phyloP scores from a whole-genome alignment of 2,888 invertebrate species.

The Gastrophysa polygoni region DNA sequence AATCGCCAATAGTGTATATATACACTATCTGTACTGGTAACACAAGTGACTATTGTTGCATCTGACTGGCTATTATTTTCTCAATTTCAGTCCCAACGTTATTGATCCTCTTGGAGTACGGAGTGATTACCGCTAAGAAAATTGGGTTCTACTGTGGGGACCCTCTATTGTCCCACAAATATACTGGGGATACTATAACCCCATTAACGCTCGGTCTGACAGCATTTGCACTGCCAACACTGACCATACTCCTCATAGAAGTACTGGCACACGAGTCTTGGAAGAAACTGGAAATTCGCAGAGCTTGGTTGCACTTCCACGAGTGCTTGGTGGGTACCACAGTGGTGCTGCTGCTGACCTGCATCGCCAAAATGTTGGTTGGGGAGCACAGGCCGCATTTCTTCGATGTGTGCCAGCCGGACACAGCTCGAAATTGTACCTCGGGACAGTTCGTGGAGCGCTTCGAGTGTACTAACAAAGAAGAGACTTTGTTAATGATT shows the following conservation, averaged over 20 bases:
- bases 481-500: conserved; percentile 62
- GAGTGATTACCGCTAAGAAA: conserved; percentile 63
- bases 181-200: conserved; percentile 71
- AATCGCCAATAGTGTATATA: no score
- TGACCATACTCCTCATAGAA: conserved; percentile 56
- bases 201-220: conserved; percentile 62
- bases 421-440: conserved; percentile 68
- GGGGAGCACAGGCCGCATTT: conserved; percentile 72
- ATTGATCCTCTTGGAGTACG: conserved; percentile 16
- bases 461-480: conserved; percentile 70
- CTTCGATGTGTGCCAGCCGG: conserved; percentile 73
- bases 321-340: conserved; percentile 69
- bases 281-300: conserved; percentile 57
- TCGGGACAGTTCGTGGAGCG: conserved; percentile 65
- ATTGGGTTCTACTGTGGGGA: conserved; percentile 76
- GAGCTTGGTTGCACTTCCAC: conserved; percentile 55
- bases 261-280: conserved; percentile 51
- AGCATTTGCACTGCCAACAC: conserved; percentile 57
- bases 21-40: no score
- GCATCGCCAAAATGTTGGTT: conserved; percentile 69
- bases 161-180: conserved; percentile 70
- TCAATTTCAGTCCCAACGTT: conserved; percentile 13
- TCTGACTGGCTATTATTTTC: neutral
- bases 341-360: conserved; percentile 67
- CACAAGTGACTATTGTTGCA: no score